phyloP scores from a whole-genome alignment of 2,113 vertebrate species.

The Eonycteris spelaea region DNA sequence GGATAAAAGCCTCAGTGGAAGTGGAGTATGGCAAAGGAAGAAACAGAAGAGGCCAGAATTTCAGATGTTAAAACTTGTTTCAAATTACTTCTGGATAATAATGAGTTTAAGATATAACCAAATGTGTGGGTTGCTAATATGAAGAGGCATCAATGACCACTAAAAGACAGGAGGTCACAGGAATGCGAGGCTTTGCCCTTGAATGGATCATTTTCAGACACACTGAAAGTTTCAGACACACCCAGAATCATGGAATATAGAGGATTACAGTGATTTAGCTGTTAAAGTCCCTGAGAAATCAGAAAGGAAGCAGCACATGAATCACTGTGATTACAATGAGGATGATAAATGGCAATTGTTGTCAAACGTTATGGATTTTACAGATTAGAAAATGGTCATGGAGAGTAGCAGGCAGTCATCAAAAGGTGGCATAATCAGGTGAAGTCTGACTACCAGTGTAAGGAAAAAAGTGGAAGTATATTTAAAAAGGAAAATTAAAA shows the following conservation, averaged over 20 bases:
- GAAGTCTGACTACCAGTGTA: neutral
- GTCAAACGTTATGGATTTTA: neutral
- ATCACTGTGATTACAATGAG: neutral
- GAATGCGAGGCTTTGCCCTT: neutral
- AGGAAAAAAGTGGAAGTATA: neutral
- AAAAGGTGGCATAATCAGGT: neutral
- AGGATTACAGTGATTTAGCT: neutral
- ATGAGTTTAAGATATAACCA: neutral
- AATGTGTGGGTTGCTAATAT: neutral
- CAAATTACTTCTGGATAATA: neutral
- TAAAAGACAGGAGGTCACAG: neutral
- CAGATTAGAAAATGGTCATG: neutral
- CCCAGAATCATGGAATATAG: neutral
- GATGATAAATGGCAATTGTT: neutral
- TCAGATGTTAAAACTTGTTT: neutral
- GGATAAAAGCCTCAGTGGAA: neutral
- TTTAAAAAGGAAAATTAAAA: neutral
- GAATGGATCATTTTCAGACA: neutral
- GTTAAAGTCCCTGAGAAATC: neutral
- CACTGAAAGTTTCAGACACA: neutral
- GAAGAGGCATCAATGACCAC: neutral
- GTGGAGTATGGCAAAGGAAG: neutral
- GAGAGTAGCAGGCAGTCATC: neutral
- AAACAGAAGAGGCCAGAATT: neutral
- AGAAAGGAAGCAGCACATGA: neutral